Evolutionary conservation across 1,140 invertebrate genomes (phyloP), one percentile per base, ranked within the genome.

Genomic region (Zaprionus kolodkinae): DNA sequence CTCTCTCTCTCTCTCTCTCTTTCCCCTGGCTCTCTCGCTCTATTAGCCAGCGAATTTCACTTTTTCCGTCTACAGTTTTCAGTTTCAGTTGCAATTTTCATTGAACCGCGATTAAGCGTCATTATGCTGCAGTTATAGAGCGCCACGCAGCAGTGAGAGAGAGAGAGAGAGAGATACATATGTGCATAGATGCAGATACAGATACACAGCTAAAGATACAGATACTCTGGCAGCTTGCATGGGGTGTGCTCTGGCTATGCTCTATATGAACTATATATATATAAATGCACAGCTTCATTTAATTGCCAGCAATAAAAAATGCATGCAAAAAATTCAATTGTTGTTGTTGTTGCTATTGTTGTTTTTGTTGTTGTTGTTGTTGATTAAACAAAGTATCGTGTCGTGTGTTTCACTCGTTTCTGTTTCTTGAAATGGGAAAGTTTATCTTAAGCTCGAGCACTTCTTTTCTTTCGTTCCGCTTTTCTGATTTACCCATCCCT

Each of bases 381-480:
- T 52, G 70, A 71, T 72, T 72, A 64, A 72, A 72, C 54, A 72
- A 66, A 60, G 27, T 66, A 73, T 68, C 57, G 60, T 76, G 40
- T 65, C 55, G 54, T 75, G 72, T 75, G 52, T 62, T 72, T 60
- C 38, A 30, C 55, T 64, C 40, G 43, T 76, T 76, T 76, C 54
- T 71, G 67, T 65, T 75, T 64, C 66, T 75, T 70, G 67, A 59
- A 70, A 65, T 75, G 68, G 55, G 72, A 75, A 75, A 75, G 72
- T 75, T 75, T 64, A 75, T 75, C 65, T 61, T 9, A 15, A 55
- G n/a, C 27, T 43, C 48, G 35, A 35, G 21, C 36, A 36, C 67
- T 65, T 60, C 60, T 62, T 60, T 6, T 30, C 27, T 30, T 54
- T 40, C 68, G 68, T 76, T 76, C 55, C 73, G 73, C 73, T 76